A percentile compares a stretch with the other conserved stretches of the same genome.
Conservation (phyloP, 2,113 vertebrate genomes). For the Sceloporus undulatus region DNA sequence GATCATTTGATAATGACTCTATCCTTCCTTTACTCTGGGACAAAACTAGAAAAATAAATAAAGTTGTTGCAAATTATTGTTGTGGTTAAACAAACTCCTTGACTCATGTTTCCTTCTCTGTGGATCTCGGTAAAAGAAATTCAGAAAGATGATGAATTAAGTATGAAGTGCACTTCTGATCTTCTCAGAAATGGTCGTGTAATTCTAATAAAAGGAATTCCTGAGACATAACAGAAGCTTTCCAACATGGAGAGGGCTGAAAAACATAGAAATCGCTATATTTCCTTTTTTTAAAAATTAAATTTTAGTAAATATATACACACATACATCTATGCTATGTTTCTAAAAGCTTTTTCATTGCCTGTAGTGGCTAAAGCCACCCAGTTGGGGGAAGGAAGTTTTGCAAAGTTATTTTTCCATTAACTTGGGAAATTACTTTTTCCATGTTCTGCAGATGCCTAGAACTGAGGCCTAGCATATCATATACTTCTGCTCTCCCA, state of each 20-base stretch:
- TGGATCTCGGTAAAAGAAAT: not conserved
- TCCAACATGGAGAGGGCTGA: not conserved
- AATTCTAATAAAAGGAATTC: not conserved
- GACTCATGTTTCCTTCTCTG: not conserved
- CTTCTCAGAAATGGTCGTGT: not conserved
- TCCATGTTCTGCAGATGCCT: too few species aligned
- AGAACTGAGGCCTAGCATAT: too few species aligned
- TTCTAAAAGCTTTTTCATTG: not conserved
- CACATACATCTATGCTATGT: too few species aligned
- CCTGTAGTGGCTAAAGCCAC: not conserved
- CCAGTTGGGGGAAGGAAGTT: not conserved
- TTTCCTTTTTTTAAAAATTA: too few species aligned
- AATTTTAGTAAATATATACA: too few species aligned
- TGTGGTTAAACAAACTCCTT: not conserved
- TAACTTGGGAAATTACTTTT: too few species aligned
- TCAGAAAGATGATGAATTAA: not conserved
- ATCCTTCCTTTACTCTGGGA: not conserved
- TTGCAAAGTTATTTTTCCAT: not conserved
- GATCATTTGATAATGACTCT: not conserved
- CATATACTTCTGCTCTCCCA: too few species aligned
- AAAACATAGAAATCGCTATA: too few species aligned
- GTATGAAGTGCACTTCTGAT: not conserved
- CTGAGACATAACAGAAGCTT: not conserved
- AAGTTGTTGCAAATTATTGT: not conserved
- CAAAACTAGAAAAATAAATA: not conserved